Percentiles rank a stretch among this genome's conserved stretches.
phyloP scores from a whole-genome alignment of 1,140 invertebrate genomes.

The Babylonia areolata region DNA sequence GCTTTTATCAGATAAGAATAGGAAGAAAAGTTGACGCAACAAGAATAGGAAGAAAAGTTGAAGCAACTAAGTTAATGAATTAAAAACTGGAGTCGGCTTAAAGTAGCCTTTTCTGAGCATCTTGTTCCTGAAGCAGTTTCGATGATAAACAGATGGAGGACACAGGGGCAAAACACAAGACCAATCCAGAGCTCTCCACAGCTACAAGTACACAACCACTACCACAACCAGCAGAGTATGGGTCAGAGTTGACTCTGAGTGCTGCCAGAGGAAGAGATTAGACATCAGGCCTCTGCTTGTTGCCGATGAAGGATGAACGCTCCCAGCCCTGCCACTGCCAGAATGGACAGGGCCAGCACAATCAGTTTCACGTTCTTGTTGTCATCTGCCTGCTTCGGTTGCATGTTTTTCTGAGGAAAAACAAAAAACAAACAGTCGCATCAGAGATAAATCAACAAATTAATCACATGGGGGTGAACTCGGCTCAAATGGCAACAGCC shows the following conservation, averaged over 20 bases:
- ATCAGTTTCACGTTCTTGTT: background rate
- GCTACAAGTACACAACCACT: constrained; percentile 1
- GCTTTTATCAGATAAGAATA: background rate
- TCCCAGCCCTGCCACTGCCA: background rate
- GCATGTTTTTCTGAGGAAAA: background rate
- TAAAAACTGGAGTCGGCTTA: too few relatives aligned
- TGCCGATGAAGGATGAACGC: background rate
- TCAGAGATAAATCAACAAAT: too few relatives aligned
- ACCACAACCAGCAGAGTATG: background rate
- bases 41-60: background rate
- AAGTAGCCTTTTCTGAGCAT: background rate
- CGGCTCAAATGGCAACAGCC: too few relatives aligned
- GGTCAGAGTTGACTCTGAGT: background rate
- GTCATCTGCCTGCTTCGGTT: background rate
- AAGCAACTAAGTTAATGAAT: too few relatives aligned
- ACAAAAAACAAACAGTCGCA: too few relatives aligned
- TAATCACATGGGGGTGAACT: too few relatives aligned
- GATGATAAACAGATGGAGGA: background rate
- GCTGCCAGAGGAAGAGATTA: background rate
- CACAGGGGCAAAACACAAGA: background rate
- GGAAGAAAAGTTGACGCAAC: background rate
- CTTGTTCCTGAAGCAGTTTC: background rate
- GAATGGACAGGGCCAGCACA: background rate
- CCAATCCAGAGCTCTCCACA: background rate
- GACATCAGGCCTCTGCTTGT: background rate